Conservation (phyloP, 1,140 invertebrate species). For the Apis mellifera region Amel_HAv3.1 CM009931.2:6304001-6304500, state of each 20-base stretch:
- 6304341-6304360: conserved; percentile 1
- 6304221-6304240: not conserved
- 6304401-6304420: conserved; percentile 2
- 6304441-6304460: not conserved
- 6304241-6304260: not conserved
- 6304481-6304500: not conserved
- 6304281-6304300: not conserved
- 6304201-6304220: too few relatives aligned
- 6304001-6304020: too few relatives aligned
- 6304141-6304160: not conserved
- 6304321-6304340: conserved; percentile 7
- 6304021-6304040: too few relatives aligned
- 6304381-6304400: not conserved
- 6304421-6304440: conserved; percentile 10
- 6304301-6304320: not conserved
- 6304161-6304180: not conserved
- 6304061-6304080: too few relatives aligned
- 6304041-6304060: too few relatives aligned
- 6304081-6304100: too few relatives aligned
- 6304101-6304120: not conserved
- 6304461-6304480: not conserved
- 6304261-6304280: conserved; percentile 10
- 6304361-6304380: not conserved
- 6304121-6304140: not conserved
- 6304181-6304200: not conserved